Conservation (phyloP, 2,797 vertebrate species). For the Crocidura indochinensis region DNA sequence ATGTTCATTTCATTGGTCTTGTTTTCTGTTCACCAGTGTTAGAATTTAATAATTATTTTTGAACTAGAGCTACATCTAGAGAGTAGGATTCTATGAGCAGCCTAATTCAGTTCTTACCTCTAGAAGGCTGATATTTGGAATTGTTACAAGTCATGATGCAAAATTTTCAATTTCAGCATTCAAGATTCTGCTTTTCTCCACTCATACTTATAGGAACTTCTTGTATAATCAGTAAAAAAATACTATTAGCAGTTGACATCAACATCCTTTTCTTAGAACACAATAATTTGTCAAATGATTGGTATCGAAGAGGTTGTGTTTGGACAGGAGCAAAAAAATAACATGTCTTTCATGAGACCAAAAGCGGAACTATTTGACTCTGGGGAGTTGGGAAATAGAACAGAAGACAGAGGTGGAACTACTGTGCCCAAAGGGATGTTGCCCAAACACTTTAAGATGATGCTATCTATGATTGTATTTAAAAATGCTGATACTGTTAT, state of each 20-base stretch:
- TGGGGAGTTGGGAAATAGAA: no score
- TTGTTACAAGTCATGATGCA: neutral
- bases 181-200: neutral
- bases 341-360: neutral
- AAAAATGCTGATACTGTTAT: neutral
- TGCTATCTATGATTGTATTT: neutral
- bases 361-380: neutral
- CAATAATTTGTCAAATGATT: neutral
- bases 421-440: neutral
- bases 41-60: neutral
- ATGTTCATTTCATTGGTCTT: neutral
- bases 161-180: slow-evolving; percentile 28
- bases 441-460: neutral
- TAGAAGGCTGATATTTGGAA: slow-evolving; percentile 7
- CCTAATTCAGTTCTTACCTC: neutral
- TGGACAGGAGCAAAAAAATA: neutral
- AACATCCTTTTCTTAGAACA: slow-evolving; percentile 11
- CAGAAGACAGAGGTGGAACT: neutral
- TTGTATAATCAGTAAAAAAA: slow-evolving; percentile 4
- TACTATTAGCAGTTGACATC: neutral
- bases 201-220: neutral
- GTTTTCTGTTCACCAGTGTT: neutral
- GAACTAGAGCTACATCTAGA: neutral
- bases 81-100: neutral
- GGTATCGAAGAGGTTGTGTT: neutral